Conservation (phyloP, 2,797 vertebrate genomes). For the Paramormyrops hopkinsi region DNA sequence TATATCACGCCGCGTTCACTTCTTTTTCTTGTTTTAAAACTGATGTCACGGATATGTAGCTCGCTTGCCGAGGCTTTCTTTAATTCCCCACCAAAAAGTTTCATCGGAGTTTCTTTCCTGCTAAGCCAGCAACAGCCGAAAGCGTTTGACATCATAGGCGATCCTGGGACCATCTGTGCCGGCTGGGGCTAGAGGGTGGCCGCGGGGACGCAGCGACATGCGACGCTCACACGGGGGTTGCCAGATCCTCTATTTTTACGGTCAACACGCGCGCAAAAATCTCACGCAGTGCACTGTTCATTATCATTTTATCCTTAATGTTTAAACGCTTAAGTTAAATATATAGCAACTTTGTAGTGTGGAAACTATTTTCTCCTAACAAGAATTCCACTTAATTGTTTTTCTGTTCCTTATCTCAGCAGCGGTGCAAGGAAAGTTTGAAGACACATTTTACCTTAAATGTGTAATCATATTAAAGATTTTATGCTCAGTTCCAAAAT, state of each 20-base stretch:
- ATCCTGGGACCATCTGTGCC: conserved; percentile 50
- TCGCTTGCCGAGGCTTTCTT: neutral
- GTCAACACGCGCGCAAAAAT: neutral
- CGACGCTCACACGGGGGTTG: conserved; percentile 6
- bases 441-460: neutral
- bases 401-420: neutral
- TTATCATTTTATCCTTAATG: neutral
- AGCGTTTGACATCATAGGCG: conserved; percentile 35
- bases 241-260: neutral
- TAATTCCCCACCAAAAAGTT: neutral
- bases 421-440: neutral
- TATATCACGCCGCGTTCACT: neutral
- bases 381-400: neutral
- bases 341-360: neutral
- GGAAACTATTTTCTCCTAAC: neutral
- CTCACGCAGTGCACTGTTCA: neutral
- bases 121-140: conserved; percentile 44
- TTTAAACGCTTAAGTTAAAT: neutral
- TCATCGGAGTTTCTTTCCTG: conserved; percentile 27
- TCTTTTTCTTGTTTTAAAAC: neutral
- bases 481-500: neutral
- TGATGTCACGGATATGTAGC: neutral
- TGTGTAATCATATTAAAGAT: neutral
- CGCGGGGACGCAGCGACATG: neutral
- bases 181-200: neutral